Conservation (phyloP, 2,113 vertebrate species). For the Pipra filicauda region DNA sequence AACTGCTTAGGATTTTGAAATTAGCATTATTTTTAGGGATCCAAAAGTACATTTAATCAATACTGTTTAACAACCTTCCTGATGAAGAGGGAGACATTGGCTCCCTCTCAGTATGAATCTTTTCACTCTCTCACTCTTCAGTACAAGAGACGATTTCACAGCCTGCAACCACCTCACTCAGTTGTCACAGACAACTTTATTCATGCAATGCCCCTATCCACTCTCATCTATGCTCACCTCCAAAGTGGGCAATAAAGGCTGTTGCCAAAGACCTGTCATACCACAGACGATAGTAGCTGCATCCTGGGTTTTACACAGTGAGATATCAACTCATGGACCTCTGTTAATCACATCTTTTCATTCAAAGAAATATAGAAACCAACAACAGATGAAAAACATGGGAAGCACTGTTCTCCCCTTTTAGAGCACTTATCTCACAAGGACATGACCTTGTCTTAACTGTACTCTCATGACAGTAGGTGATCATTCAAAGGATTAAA, state of each 20-base stretch:
- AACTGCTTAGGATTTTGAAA: neutral
- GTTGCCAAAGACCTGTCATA: neutral
- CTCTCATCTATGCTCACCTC: neutral
- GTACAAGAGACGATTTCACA: neutral
- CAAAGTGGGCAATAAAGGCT: neutral
- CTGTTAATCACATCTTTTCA: neutral
- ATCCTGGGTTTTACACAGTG: neutral
- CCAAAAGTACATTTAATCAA: neutral
- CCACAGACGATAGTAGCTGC: fast-evolving
- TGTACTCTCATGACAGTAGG: neutral
- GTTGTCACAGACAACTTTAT: neutral
- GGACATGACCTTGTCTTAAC: fast-evolving
- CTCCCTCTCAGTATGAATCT: neutral
- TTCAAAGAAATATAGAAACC: neutral
- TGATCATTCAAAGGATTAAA: neutral
- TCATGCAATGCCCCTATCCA: neutral
- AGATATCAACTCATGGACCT: neutral
- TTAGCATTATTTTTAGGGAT: neutral
- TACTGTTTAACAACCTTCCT: neutral
- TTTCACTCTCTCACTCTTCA: neutral
- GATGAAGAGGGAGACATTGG: neutral
- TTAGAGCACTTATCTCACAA: neutral
- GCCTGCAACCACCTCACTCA: neutral
- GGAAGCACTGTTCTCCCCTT: neutral
- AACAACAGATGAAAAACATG: neutral